Base-by-base conservation (phyloP, 2,888 invertebrate genomes). In the Drosophila antonietae region DNA sequence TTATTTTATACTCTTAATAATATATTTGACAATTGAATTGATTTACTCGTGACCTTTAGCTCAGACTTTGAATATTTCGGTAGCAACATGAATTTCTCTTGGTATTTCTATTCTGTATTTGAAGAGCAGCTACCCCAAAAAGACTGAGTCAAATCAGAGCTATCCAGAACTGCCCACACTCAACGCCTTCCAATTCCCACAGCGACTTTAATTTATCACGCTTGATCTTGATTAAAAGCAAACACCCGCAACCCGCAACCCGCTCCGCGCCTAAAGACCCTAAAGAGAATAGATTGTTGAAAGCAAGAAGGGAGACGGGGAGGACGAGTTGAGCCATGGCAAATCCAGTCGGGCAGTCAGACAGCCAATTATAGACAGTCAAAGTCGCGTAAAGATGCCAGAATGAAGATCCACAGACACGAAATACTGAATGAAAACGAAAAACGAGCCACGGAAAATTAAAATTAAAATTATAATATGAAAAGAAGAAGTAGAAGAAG, bases 401-500 rank as follows among this genome's bases (percentile, higher is more conserved):
- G 74, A 66, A 66, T 72, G 72, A 63, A 81, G 85, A 85, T 78
- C 83, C 65, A 55, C 68, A 69, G 59, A 68, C 66, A 67, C 68
- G 66, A 77, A 69, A 74, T n/a, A 59, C 66, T 83, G 82, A 86
- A 86, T 86, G 80, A 75, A 81, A 73, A 79, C 53, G 73, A 65
- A 63, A 68, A 56, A 20, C 47, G 35, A 47, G 41, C 35, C 37
- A 37, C 47, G 58, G 46, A 56, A 80, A 81, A 83, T 79, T 68
- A 68, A 87, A 83, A 83, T 87, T 84, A 82, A 87, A 83, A 83
- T 87, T 84, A 82, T 87, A 87, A 87, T 80, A 78, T 68, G 80
- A 82, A 64, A 68, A 78, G 66, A 56, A 20, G 28, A 60, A 39
- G 51, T 68, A 31, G 49, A 49, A 23, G 23, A 23, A 14, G 14